Percentiles rank a stretch among this genome's conserved stretches.
phyloP scores from a whole-genome alignment of 2,888 invertebrate species.

The Melinopterus prodromus region DNA sequence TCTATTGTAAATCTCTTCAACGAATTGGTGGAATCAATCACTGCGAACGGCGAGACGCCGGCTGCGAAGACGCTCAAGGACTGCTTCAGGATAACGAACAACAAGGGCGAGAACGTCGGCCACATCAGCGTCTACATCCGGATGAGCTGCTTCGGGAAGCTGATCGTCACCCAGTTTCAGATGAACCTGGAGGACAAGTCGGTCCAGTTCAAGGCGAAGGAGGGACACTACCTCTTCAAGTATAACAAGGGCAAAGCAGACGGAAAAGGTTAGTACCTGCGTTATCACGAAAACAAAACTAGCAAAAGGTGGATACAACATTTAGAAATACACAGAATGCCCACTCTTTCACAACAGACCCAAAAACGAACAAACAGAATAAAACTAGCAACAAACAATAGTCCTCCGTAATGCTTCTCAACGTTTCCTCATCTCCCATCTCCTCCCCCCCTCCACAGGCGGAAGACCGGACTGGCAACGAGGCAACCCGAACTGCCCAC shows the following conservation, averaged over 20 bases:
- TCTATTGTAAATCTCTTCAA: slow-evolving; percentile 69
- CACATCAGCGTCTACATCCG: slow-evolving; percentile 69
- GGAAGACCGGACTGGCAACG: slow-evolving; percentile 42
- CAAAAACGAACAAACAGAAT: too few relatives aligned
- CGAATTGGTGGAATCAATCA: slow-evolving; percentile 62
- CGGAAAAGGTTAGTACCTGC: slow-evolving; percentile 48
- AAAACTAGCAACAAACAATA: too few relatives aligned
- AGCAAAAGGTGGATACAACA: too few relatives aligned
- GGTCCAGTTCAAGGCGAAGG: slow-evolving; percentile 60
- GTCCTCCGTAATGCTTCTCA: too few relatives aligned
- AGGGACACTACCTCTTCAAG: slow-evolving; percentile 58
- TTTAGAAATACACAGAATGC: too few relatives aligned
- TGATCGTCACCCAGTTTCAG: slow-evolving; percentile 73
- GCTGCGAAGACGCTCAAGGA: slow-evolving; percentile 69
- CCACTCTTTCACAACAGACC: too few relatives aligned
- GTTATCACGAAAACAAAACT: too few relatives aligned
- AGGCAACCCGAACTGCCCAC: slow-evolving; percentile 16
- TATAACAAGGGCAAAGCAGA: slow-evolving; percentile 53
- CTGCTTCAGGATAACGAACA: slow-evolving; percentile 64
- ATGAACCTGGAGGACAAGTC: slow-evolving; percentile 61
- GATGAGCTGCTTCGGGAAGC: slow-evolving; percentile 72
- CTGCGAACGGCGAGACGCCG: slow-evolving; percentile 61
- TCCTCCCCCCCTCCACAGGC: neutral
- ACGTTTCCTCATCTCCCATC: too few relatives aligned
- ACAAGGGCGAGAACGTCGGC: slow-evolving; percentile 64